A percentile compares a stretch with the other conserved stretches of the same genome.
Conservation (phyloP, 2,888 invertebrate species). For the Drosophila meridiana region DNA sequence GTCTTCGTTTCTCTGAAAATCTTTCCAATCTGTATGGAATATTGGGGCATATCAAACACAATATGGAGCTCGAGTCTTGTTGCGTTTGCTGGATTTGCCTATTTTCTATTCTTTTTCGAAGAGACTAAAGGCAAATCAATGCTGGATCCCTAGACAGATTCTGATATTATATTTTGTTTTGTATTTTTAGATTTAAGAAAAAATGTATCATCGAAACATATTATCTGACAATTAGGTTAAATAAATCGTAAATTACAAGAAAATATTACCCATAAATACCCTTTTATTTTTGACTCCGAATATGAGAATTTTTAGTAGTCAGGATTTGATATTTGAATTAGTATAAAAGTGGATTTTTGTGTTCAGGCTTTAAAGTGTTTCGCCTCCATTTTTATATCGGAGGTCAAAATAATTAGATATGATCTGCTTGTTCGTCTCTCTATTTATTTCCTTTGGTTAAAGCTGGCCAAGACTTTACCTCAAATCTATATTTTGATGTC, state of each 20-base stretch:
- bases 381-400: too few relatives aligned
- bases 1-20: slow-evolving; percentile 68
- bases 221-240: not conserved
- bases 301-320: too few relatives aligned
- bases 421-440: too few relatives aligned
- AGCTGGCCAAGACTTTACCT: not conserved
- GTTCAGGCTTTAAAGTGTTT: too few relatives aligned
- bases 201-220: not conserved
- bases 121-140: slow-evolving; percentile 81
- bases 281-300: too few relatives aligned
- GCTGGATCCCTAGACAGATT: slow-evolving; percentile 31
- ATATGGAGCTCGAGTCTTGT: slow-evolving; percentile 71
- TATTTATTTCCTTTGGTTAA: not conserved
- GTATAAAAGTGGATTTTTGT: too few relatives aligned
- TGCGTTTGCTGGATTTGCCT: slow-evolving; percentile 63
- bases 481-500: not conserved
- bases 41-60: slow-evolving; percentile 62
- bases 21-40: slow-evolving; percentile 69
- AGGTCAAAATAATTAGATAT: too few relatives aligned
- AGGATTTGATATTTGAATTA: too few relatives aligned
- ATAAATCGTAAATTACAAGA: not conserved
- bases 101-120: slow-evolving; percentile 63
- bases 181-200: too few relatives aligned
- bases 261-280: too few relatives aligned
- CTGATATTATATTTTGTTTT: not conserved